phyloP scores from a whole-genome alignment of 2,113 vertebrate genomes.

The Amphiprion percula region DNA sequence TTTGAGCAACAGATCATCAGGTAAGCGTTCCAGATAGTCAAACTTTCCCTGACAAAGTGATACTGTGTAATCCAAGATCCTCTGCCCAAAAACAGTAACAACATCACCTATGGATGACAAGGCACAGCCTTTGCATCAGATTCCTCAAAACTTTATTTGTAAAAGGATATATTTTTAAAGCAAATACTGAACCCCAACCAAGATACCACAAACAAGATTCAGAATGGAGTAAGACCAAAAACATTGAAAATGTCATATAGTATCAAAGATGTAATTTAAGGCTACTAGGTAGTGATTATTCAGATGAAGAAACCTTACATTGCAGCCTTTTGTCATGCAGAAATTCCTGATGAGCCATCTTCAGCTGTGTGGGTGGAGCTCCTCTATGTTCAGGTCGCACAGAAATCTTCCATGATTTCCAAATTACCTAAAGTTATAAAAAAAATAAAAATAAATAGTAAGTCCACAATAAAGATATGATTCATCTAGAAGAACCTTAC shows the following conservation, averaged over 20 bases:
- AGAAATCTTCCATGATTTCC: conserved; percentile 86
- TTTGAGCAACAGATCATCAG: conserved; percentile 81
- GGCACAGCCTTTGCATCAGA: neutral
- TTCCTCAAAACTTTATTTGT: neutral
- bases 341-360: conserved; percentile 78
- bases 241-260: too few species aligned
- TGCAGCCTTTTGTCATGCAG: conserved; percentile 78
- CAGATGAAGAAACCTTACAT: conserved; percentile 68
- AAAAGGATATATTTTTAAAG: neutral
- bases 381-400: conserved; percentile 68
- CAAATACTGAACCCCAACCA: neutral
- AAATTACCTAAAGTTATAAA: conserved; percentile 75
- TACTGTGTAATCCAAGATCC: conserved; percentile 79
- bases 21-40: conserved; percentile 86
- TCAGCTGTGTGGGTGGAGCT: conserved; percentile 79
- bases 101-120: conserved; percentile 75
- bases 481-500: neutral
- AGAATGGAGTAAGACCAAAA: neutral
- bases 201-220: neutral
- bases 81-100: conserved; percentile 79
- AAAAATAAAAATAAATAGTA: neutral
- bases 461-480: neutral
- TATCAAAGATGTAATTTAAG: too few species aligned
- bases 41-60: conserved; percentile 82
- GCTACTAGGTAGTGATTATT: neutral